A percentile compares a stretch with the other conserved stretches of the same genome.
Evolutionary conservation across 2,113 vertebrate species (phyloP).

Genomic region (Sardina pilchardus): DNA sequence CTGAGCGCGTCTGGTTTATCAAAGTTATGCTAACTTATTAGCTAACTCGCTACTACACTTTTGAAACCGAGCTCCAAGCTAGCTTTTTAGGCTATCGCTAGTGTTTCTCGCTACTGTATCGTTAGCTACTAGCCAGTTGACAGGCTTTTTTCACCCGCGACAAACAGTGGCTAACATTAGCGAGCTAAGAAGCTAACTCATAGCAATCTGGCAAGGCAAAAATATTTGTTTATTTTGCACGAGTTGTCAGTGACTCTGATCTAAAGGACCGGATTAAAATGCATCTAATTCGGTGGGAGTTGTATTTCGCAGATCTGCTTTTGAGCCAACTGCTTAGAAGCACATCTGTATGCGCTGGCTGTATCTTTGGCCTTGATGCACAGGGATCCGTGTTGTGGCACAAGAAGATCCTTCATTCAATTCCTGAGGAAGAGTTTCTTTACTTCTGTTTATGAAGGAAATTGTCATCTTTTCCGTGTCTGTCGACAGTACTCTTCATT

Average conservation of each 20-base stretch:
- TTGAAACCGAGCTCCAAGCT: background rate
- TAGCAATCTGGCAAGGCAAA: conserved; percentile 13
- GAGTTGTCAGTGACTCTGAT: background rate
- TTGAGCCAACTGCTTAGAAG: conserved; percentile 11
- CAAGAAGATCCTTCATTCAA: conserved; percentile 60
- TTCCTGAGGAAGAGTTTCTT: conserved; percentile 67
- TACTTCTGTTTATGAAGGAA: conserved; percentile 51
- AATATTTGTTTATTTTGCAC: conserved; percentile 17
- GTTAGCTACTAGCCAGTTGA: conserved; percentile 18
- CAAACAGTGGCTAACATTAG: conserved; percentile 19
- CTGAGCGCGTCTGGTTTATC: background rate
- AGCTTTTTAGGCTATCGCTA: background rate
- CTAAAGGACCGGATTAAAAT: background rate
- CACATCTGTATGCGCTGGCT: conserved; percentile 57
- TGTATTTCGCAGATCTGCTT: conserved; percentile 9
- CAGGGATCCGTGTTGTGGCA: conserved; percentile 62
- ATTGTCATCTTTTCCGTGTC: conserved; percentile 57
- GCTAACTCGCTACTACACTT: conserved; percentile 8
- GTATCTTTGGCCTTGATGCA: conserved; percentile 66
- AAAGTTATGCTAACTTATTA: background rate
- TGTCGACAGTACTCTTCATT: conserved; percentile 14
- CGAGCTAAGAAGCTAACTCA: conserved; percentile 46
- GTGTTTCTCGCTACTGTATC: background rate
- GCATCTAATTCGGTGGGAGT: background rate
- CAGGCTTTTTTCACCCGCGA: conserved; percentile 17